phyloP scores from a whole-genome alignment of 2,113 vertebrate species.

The Ceyx melanurus region DNA sequence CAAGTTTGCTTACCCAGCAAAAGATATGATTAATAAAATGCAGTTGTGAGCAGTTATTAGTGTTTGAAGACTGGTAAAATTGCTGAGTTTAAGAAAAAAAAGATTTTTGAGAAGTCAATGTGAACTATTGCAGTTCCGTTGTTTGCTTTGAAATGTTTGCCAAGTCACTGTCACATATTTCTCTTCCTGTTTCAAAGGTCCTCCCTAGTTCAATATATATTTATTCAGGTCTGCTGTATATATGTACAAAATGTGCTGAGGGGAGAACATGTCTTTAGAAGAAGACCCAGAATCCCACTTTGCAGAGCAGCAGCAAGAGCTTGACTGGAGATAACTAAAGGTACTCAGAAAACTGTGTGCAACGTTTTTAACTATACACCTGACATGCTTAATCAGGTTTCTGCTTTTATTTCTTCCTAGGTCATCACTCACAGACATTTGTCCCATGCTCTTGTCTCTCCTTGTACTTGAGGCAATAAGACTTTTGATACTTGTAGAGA shows the following conservation, averaged over 20 bases:
- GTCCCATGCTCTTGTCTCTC: background rate
- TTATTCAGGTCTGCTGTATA: background rate
- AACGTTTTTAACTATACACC: background rate
- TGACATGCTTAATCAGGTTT: background rate
- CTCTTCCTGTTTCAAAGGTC: background rate
- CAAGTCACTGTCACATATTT: background rate
- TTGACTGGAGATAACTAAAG: background rate
- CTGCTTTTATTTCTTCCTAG: background rate
- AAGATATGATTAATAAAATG: background rate
- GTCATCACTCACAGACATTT: background rate
- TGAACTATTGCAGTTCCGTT: background rate
- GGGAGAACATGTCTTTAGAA: background rate
- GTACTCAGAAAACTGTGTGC: background rate
- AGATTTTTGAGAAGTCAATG: conserved; percentile 13
- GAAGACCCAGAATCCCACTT: background rate
- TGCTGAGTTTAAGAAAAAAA: conserved; percentile 11
- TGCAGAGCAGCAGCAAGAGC: background rate
- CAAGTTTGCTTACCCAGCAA: background rate
- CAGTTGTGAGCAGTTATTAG: background rate
- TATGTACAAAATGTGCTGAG: background rate
- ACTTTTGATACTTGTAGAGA: background rate
- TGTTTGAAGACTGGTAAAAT: background rate
- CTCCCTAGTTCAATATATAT: background rate
- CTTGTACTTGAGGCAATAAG: background rate
- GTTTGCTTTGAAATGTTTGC: conserved; percentile 26